Percentiles rank a stretch among this genome's conserved stretches.
phyloP scores from a whole-genome alignment of 2,113 vertebrate genomes.

The Rhinopithecus roxellana region DNA sequence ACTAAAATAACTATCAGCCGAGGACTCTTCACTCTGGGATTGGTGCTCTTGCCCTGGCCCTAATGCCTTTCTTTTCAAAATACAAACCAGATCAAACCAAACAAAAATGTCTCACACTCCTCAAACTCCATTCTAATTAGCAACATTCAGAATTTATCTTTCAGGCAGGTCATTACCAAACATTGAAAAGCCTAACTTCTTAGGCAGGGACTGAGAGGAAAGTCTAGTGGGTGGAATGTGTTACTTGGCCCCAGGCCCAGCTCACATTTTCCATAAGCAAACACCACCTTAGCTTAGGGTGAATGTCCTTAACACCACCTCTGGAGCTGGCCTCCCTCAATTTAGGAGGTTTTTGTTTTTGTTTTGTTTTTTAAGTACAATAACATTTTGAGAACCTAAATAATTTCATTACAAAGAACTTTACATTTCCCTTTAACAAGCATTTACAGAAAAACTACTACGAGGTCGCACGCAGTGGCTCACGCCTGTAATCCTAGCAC shows the following conservation, averaged over 20 bases:
- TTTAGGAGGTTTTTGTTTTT: background rate
- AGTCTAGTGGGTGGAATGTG: background rate
- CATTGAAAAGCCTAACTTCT: background rate
- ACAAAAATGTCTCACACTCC: background rate
- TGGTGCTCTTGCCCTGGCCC: background rate
- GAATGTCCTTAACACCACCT: background rate
- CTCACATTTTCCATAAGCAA: constrained; percentile 22
- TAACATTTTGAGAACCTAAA: background rate
- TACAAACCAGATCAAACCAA: background rate
- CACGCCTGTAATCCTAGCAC: background rate
- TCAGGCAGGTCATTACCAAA: background rate
- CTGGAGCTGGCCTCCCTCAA: background rate
- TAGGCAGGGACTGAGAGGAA: background rate
- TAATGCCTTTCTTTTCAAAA: background rate
- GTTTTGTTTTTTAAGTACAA: background rate
- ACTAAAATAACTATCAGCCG: background rate
- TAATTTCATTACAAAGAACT: background rate
- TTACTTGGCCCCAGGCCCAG: background rate
- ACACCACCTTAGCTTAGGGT: background rate
- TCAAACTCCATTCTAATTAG: background rate
- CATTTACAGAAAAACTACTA: constrained; percentile 7
- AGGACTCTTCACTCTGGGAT: background rate
- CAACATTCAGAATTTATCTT: background rate
- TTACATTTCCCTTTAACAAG: constrained; percentile 25
- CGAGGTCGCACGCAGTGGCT: background rate